Conservation (phyloP, 2,888 invertebrate species). For the Oxycera nigricornis region DNA sequence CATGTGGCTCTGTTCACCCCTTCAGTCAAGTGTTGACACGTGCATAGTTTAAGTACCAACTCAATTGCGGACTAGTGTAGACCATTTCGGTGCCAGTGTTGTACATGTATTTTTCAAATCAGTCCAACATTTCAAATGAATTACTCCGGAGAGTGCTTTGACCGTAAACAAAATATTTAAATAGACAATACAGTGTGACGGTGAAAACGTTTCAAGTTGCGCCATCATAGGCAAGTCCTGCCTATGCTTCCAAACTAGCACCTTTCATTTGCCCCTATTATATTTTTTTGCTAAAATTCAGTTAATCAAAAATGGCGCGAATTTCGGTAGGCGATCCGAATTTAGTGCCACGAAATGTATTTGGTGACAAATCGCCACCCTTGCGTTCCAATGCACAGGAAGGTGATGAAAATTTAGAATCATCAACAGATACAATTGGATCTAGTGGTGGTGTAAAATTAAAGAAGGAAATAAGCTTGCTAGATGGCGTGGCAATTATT, state of each 20-base stretch:
- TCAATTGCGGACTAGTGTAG: background rate
- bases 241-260: background rate
- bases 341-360: conserved; percentile 58
- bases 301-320: conserved; percentile 55
- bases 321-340: conserved; percentile 57
- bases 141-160: conserved; percentile 9
- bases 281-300: background rate
- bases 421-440: conserved; percentile 18
- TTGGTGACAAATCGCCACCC: conserved; percentile 52
- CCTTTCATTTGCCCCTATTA: background rate
- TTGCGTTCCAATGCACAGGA: conserved; percentile 29
- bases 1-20: conserved; percentile 13
- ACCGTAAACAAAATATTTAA: conserved; percentile 19
- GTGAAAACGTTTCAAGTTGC: background rate
- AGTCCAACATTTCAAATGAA: background rate
- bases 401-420: background rate
- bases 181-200: background rate
- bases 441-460: conserved; percentile 65
- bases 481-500: conserved; percentile 92
- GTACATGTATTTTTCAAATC: background rate
- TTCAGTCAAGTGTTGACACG: conserved; percentile 33
- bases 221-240: background rate
- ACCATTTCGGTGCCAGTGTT: background rate
- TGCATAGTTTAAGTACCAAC: conserved; percentile 12
- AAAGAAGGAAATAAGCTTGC: conserved; percentile 83